These are phyloP conservation scores for Cremastinae sp. DNA, from an alignment of 2,888 invertebrate species.

Conservation along the genomic window DNA sequence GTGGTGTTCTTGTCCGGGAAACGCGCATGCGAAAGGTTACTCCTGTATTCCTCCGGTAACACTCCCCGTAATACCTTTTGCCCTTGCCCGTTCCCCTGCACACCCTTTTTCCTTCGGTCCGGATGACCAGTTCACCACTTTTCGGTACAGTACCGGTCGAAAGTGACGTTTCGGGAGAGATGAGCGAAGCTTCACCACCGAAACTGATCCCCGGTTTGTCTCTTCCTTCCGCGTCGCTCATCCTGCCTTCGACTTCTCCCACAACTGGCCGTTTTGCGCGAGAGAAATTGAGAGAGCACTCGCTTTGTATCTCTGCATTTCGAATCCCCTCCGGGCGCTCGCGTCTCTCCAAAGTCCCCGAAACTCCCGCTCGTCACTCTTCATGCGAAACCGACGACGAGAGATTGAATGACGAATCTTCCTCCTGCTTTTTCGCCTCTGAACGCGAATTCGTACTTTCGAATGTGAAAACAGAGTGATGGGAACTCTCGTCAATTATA, in stretches of 20 bases:
- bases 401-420: constrained; percentile 14
- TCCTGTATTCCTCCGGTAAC: constrained; percentile 56
- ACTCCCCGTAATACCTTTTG: constrained; percentile 19
- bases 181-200: constrained; percentile 21
- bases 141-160: constrained; percentile 29
- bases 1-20: constrained; percentile 69
- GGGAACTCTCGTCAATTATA: too few relatives aligned
- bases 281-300: background rate
- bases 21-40: constrained; percentile 72
- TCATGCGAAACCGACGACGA: background rate
- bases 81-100: constrained; percentile 54
- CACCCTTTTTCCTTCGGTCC: constrained; percentile 52
- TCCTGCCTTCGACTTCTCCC: constrained; percentile 2
- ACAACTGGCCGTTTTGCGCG: constrained; percentile 9
- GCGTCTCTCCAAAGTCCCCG: constrained; percentile 8
- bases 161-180: constrained; percentile 40
- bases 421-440: background rate
- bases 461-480: too few relatives aligned
- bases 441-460: background rate
- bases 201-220: too few relatives aligned
- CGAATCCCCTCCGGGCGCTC: constrained; percentile 34
- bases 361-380: constrained; percentile 23
- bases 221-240: constrained; percentile 34
- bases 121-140: constrained; percentile 53
- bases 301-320: constrained; percentile 39